Conservation (phyloP, 2,113 vertebrate species). For the Cacatua alba region DNA sequence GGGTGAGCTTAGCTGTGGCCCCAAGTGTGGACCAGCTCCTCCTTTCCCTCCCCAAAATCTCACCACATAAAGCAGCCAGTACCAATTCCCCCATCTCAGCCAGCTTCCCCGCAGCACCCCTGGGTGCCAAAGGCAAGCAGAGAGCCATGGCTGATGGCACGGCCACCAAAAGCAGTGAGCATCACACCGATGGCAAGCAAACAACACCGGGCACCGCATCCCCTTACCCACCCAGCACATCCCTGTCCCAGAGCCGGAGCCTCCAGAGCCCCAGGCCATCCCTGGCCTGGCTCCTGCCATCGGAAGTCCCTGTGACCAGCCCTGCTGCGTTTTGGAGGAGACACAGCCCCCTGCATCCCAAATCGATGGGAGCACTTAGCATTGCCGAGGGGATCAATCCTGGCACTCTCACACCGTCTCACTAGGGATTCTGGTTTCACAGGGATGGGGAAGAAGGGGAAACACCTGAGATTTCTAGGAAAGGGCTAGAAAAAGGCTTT, state of each 20-base stretch:
- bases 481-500: conserved; percentile 32
- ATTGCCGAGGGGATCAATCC: background rate
- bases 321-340: background rate
- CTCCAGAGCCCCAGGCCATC: background rate
- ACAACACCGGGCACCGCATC: accelerated
- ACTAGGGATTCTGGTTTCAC: background rate
- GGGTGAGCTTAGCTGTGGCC: background rate
- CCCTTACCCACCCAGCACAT: background rate
- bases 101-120: background rate
- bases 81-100: background rate
- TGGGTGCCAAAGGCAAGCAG: background rate
- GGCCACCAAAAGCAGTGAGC: background rate
- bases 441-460: background rate
- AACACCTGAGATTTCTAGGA: conserved; percentile 4
- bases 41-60: background rate
- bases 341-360: background rate
- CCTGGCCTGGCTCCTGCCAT: background rate
- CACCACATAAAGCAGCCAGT: background rate
- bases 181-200: background rate
- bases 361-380: conserved; percentile 9
- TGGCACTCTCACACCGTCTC: background rate
- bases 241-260: background rate
- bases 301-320: background rate
- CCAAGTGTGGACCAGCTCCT: accelerated
- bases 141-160: background rate